phyloP scores from a whole-genome alignment of 2,113 vertebrate species.

The Dryoscopus gambensis region DNA sequence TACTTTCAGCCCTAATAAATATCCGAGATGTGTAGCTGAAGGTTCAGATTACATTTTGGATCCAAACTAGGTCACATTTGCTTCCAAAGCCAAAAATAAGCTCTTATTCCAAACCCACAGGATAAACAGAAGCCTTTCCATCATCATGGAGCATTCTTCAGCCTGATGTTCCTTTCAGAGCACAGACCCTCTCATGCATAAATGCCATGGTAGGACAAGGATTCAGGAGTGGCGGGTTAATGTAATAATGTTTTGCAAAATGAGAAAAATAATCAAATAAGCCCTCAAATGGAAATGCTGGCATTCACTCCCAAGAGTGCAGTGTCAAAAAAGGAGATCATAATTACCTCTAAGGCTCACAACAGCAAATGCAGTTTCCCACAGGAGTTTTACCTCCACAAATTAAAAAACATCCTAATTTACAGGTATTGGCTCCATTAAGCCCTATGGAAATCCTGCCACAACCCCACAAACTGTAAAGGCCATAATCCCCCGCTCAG shows the following conservation, averaged over 20 bases:
- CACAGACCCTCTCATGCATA: slow-evolving; percentile 23
- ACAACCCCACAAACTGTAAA: neutral
- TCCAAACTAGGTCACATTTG: neutral
- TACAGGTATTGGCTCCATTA: neutral
- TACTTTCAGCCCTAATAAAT: neutral
- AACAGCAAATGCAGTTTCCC: neutral
- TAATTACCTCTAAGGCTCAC: slow-evolving; percentile 41
- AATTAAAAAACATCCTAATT: slow-evolving; percentile 23
- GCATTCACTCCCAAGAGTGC: slow-evolving; percentile 5
- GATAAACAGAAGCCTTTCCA: slow-evolving; percentile 56
- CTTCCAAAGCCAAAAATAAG: slow-evolving; percentile 43
- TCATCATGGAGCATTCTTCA: slow-evolving; percentile 53
- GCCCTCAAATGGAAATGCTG: slow-evolving; percentile 43
- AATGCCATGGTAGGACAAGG: slow-evolving; percentile 37
- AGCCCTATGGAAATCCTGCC: neutral
- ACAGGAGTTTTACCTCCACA: neutral
- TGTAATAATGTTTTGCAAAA: slow-evolving; percentile 55
- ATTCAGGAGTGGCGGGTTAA: slow-evolving; percentile 39
- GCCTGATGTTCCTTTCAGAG: slow-evolving; percentile 53
- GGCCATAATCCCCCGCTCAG: neutral
- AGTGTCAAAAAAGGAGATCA: slow-evolving; percentile 21
- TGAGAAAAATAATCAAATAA: slow-evolving; percentile 52
- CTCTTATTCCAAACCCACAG: neutral
- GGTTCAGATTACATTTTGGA: slow-evolving; percentile 22
- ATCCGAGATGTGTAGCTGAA: neutral